Percentiles rank a stretch among this genome's conserved stretches.
These are phyloP conservation scores for Tragopan temminckii DNA, from an alignment of 2,797 vertebrate species.

Conservation along the genomic window DNA sequence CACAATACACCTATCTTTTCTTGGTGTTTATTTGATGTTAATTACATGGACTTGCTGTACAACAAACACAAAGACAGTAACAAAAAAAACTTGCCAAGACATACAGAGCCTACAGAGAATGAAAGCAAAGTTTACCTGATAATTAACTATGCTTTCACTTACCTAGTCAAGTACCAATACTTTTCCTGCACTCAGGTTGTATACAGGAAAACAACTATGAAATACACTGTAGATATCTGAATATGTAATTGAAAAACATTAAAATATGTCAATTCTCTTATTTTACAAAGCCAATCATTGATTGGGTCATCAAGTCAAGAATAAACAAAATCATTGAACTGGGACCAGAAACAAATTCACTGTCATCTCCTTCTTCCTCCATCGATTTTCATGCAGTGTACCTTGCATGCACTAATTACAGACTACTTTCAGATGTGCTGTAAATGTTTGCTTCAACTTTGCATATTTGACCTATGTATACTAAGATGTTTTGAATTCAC, in stretches of 20 bases:
- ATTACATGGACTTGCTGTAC: neutral
- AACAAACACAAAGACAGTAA: neutral
- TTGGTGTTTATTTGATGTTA: neutral
- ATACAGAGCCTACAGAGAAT: neutral
- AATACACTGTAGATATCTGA: neutral
- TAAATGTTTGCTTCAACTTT: slow-evolving; percentile 17
- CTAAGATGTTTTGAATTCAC: slow-evolving; percentile 21
- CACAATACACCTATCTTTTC: neutral
- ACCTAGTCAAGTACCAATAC: neutral
- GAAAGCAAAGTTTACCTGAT: neutral
- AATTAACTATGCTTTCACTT: neutral
- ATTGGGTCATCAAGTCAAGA: neutral
- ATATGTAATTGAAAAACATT: neutral
- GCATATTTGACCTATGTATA: neutral
- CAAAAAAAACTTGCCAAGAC: neutral
- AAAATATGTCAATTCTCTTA: neutral
- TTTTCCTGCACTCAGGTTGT: neutral
- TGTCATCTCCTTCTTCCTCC: neutral
- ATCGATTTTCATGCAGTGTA: neutral
- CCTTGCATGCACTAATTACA: neutral
- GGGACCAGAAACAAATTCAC: neutral
- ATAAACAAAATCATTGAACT: neutral
- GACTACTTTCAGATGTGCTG: neutral
- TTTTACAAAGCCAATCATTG: neutral
- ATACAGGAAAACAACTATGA: neutral